Evolutionary conservation across 2,797 vertebrate genomes (phyloP).

Genomic region (Salmo trutta): DNA sequence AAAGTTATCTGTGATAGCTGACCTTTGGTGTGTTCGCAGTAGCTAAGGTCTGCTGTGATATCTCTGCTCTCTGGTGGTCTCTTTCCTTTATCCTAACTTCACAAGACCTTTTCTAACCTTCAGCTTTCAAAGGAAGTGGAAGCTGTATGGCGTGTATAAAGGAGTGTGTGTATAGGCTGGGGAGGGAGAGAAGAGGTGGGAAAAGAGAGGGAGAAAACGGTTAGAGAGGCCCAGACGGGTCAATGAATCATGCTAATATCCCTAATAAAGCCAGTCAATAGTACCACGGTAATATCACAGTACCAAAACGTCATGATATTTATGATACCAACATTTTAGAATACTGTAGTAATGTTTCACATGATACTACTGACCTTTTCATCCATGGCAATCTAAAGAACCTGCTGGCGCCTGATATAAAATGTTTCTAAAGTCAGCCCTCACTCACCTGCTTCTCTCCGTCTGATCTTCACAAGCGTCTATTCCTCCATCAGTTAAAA

Average conservation of each 20-base stretch:
- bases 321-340: too few species aligned
- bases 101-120: slow-evolving; percentile 69
- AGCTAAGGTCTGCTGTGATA: slow-evolving; percentile 45
- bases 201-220: slow-evolving; percentile 13
- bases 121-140: slow-evolving; percentile 57
- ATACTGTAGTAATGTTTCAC: too few species aligned
- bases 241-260: slow-evolving; percentile 54
- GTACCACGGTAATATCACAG: too few species aligned
- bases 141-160: slow-evolving; percentile 31
- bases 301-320: too few species aligned
- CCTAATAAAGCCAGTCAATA: slow-evolving; percentile 13
- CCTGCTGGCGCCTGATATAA: too few species aligned
- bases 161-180: slow-evolving; percentile 9
- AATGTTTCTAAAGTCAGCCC: too few species aligned
- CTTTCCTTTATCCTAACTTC: slow-evolving; percentile 53
- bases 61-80: slow-evolving; percentile 28
- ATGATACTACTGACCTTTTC: too few species aligned
- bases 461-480: too few species aligned
- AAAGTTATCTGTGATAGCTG: slow-evolving; percentile 66
- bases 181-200: neutral
- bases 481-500: too few species aligned
- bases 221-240: slow-evolving; percentile 38
- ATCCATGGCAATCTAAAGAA: too few species aligned
- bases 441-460: too few species aligned
- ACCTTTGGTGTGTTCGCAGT: slow-evolving; percentile 65